Evolutionary conservation across 2,113 vertebrate species (phyloP), one percentile per base, ranked within the genome.

Genomic region (Platichthys flesus): DNA sequence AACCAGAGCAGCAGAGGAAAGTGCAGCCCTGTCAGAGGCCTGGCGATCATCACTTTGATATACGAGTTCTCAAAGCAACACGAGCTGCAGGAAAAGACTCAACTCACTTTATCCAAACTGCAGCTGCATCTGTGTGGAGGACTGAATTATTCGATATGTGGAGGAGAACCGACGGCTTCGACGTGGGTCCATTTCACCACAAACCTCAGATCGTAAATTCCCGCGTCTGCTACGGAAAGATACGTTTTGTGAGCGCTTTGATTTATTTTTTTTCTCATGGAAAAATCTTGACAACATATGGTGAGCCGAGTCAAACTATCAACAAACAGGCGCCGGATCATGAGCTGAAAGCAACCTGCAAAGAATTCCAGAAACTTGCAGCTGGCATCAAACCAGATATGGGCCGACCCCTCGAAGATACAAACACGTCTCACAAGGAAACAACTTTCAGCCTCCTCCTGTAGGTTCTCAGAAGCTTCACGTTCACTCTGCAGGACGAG

Each of bases 31-130:
- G 54, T 24, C 24, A 16, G 49, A 67, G 28, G 47, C 80, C 76
- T 77, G 82, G 65, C 21, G 65, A 63, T 63, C 59, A 57, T 79
- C 69, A 67, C 64, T 64, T 54, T 74, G 23, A 83, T 65, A 28
- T 3, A 23, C 2, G 10, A 69, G 45, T 45, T 82, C 63, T 65
- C 45, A 79, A 74, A 76, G 55, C 37, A 65, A 61, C 49, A 55
- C 12, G 40, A 42, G 40, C 40, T 42, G 9, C 9, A 28, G 40
- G 40, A 42, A 31, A 42, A 13, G 40, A 72, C 28, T 54, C 10
- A 62, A 7, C 55, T 21, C 59, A 42, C 56, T 47, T 56, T 23
- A 15, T 28, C 40, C n/a, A 7, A 67, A 40, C 58, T 70, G 65
- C 61, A 71, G 57, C 70, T 66, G 67, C 59, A 65, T 55, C 14